Evolutionary conservation across 2,888 invertebrate species (phyloP), one percentile per base, ranked within the genome.

Genomic region (Pseudanteris insignis): DNA sequence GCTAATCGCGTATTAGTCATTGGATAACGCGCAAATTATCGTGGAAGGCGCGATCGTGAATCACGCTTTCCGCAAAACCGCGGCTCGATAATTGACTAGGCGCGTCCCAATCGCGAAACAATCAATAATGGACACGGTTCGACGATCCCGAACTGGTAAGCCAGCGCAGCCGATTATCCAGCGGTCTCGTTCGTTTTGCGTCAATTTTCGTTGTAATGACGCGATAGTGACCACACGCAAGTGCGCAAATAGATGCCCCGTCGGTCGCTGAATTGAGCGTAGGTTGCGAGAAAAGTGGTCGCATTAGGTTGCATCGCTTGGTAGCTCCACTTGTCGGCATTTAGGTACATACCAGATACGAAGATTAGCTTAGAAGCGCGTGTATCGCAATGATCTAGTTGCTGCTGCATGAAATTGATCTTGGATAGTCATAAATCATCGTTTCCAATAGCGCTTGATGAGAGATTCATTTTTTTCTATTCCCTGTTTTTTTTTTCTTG

Each of bases 1-100:
- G 41, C 57, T 60, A 64, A 64, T 61, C 50, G 53, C 46, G 50
- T 46, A 58, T 64, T 61, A 61, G 64, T 61, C 64, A 60, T 51
- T 43, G 60, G 41, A 41, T 59, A 63, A 63, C 40, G 43, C 43
- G 51, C 60, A 60, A 64, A 64, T 60, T 60, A 64, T 53, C 50
- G 10, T 15, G 59, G 41, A 40, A 50, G 14, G 41, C 10, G 33
- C 21, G 34, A 36, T 26, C 60, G 48, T 61, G 57, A 57, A 64
- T 57, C 63, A 60, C 43, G 55, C 51, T 63, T 63, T 63, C 55
- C 55, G 60, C 48, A 47, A 51, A 60, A 21, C 13, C 47, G 43
- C 30, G 24, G 53, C 9, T 15, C 15, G 53, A 28, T 60, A 60
- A 54, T 60, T 47, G 60, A 43, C 9, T 54, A 38, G 60, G 53